A percentile compares a stretch with the other conserved stretches of the same genome.
Conservation (phyloP, 2,888 invertebrate species). For the Pterobdella sp. region DNA sequence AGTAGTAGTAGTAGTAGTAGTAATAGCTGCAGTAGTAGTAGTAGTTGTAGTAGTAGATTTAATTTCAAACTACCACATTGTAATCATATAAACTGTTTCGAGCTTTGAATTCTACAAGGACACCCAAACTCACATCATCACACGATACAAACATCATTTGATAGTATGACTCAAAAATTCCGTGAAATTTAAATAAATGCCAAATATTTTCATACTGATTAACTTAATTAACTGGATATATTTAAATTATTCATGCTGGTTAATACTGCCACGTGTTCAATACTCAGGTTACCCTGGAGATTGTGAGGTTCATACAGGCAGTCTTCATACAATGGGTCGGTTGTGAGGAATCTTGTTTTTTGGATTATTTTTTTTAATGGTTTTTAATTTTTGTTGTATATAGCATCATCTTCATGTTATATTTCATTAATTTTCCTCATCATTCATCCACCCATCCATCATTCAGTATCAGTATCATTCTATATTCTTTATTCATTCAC, state of each 20-base stretch:
- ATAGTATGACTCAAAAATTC: no score
- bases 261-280: not conserved
- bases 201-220: conserved; percentile 7
- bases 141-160: no score
- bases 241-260: not conserved
- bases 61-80: no score
- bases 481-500: not conserved
- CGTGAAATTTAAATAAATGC: no score
- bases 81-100: no score
- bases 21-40: no score
- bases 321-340: conserved; percentile 55
- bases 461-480: not conserved
- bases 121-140: no score
- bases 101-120: no score
- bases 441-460: not conserved
- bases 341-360: conserved; percentile 10
- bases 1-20: no score
- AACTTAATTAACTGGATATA: not conserved
- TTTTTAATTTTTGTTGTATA: conserved; percentile 3
- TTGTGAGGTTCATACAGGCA: conserved; percentile 87
- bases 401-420: not conserved
- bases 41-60: no score
- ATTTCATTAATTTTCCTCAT: not conserved
- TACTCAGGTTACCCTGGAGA: conserved; percentile 67
- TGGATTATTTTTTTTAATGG: not conserved